These are phyloP conservation scores for Caenorhabditis parvicauda DNA, from an alignment of 2,888 invertebrate genomes.

Conservation along the genomic window DNA sequence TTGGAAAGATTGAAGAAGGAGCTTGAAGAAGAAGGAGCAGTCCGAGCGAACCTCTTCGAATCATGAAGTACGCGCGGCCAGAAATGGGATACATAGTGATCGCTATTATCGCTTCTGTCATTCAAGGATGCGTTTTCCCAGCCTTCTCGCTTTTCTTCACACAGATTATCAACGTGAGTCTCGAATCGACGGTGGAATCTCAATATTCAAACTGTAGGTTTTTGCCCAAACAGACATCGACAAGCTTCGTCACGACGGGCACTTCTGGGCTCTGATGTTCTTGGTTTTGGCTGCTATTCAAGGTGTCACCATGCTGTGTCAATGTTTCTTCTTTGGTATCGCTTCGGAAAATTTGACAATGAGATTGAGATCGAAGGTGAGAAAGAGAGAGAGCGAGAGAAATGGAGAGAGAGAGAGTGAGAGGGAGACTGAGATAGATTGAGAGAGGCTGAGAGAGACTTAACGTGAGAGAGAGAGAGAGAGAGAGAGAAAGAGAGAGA, in stretches of 20 bases:
- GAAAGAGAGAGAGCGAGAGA: too few relatives aligned
- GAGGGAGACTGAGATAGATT: too few relatives aligned
- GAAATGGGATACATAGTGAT: slow-evolving; percentile 64
- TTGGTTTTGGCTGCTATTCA: slow-evolving; percentile 63
- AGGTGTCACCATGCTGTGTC: slow-evolving; percentile 39
- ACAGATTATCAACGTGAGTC: slow-evolving; percentile 35
- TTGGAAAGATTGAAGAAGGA: slow-evolving; percentile 38
- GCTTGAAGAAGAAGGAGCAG: slow-evolving; percentile 46
- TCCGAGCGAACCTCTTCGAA: slow-evolving; percentile 44
- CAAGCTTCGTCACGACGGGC: slow-evolving; percentile 61
- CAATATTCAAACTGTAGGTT: slow-evolving; percentile 8
- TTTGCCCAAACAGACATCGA: slow-evolving; percentile 65
- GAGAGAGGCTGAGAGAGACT: too few relatives aligned
- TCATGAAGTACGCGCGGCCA: slow-evolving; percentile 63
- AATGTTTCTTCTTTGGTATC: slow-evolving; percentile 61
- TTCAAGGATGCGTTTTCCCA: slow-evolving; percentile 63
- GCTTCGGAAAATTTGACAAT: slow-evolving; percentile 64
- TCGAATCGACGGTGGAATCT: not conserved
- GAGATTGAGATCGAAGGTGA: slow-evolving; percentile 61
- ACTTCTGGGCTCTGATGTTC: slow-evolving; percentile 66
- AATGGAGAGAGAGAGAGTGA: too few relatives aligned
- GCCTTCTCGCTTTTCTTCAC: slow-evolving; percentile 66
- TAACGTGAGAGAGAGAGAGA: too few relatives aligned
- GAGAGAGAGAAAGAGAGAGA: too few relatives aligned
- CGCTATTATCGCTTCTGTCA: slow-evolving; percentile 62